Conservation (phyloP, 2,113 vertebrate genomes). For the Corythaixoides concolor region DNA sequence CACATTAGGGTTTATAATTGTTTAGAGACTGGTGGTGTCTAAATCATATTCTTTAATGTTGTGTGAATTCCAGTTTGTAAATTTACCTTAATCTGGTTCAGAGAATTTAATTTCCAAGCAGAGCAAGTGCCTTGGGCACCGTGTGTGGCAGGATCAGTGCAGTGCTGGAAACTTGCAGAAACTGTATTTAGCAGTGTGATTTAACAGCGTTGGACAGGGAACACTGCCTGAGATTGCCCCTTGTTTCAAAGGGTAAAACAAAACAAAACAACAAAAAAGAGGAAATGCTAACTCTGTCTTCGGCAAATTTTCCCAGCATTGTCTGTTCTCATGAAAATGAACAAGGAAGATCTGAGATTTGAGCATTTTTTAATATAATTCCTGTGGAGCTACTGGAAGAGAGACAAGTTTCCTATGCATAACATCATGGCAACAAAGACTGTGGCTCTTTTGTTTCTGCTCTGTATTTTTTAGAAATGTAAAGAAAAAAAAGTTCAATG, state of each 20-base stretch:
- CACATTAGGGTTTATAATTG: not conserved
- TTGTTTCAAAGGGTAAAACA: not conserved
- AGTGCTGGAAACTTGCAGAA: not conserved
- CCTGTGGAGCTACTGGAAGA: slow-evolving; percentile 32
- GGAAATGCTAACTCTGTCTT: not conserved
- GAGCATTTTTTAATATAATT: slow-evolving; percentile 19
- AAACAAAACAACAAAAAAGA: not conserved
- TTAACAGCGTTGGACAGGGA: not conserved
- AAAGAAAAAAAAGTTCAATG: not conserved
- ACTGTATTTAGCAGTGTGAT: not conserved
- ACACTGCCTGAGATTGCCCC: not conserved
- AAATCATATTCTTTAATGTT: not conserved
- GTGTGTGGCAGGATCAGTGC: not conserved
- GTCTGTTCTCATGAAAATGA: slow-evolving; percentile 18
- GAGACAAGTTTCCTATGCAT: slow-evolving; percentile 1
- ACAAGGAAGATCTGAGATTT: not conserved
- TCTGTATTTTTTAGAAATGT: not conserved
- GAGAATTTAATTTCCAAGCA: not conserved
- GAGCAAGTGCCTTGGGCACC: not conserved
- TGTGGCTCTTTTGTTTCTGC: not conserved
- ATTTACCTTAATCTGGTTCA: not conserved
- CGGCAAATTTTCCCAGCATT: not conserved
- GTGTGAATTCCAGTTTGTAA: not conserved
- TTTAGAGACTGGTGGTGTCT: not conserved
- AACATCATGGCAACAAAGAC: not conserved